Evolutionary conservation across 1,140 invertebrate species (phyloP).

Genomic region (Bombus pyrosoma): DNA sequence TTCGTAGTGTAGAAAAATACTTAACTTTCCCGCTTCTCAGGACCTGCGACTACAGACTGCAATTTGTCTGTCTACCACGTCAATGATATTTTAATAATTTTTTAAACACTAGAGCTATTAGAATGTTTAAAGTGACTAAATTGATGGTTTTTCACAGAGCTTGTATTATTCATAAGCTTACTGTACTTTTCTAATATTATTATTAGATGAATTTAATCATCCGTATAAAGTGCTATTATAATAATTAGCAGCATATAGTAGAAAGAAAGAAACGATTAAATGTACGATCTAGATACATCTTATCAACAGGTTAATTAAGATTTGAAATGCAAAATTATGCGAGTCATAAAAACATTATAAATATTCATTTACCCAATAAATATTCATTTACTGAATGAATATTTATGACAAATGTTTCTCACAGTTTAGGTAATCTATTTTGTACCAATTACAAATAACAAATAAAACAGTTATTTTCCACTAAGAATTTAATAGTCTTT

Average conservation of each 20-base stretch:
- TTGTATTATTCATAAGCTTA: background rate
- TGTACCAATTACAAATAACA: background rate
- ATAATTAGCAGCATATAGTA: background rate
- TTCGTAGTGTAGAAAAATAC: slow-evolving; percentile 26
- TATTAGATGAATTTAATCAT: background rate
- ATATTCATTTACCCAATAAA: too few species aligned
- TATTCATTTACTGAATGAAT: background rate
- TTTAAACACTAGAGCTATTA: background rate
- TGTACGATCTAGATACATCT: background rate
- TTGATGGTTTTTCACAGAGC: background rate
- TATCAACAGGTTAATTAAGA: background rate
- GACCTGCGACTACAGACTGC: background rate
- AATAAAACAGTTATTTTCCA: background rate
- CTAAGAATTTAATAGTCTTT: background rate
- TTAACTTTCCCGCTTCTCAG: slow-evolving; percentile 19
- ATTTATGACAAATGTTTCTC: background rate
- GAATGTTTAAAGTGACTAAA: background rate
- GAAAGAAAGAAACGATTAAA: background rate
- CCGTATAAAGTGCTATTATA: background rate
- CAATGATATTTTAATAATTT: background rate
- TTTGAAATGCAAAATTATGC: background rate
- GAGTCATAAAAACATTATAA: background rate
- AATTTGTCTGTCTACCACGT: background rate
- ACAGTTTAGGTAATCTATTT: background rate
- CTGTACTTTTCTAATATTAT: background rate